A percentile compares a stretch with the other conserved stretches of the same genome.
These are phyloP conservation scores for Mirza zaza DNA, from an alignment of 2,113 vertebrate species.

Conservation along the genomic window DNA sequence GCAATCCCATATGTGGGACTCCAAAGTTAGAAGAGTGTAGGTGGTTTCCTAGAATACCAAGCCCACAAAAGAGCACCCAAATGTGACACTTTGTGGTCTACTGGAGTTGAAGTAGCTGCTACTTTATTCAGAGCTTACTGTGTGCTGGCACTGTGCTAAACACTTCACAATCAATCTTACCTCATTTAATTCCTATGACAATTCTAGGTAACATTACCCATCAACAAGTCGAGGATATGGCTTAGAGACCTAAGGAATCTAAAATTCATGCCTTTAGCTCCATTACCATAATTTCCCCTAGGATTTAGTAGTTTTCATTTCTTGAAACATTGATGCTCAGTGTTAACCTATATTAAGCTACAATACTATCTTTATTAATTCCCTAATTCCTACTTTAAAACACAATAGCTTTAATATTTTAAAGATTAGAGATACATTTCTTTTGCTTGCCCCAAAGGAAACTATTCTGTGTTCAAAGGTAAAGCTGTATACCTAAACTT, in stretches of 20 bases:
- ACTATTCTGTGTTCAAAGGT: slow-evolving; percentile 48
- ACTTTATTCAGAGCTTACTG: not conserved
- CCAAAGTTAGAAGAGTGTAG: not conserved
- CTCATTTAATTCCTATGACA: not conserved
- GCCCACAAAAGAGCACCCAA: not conserved
- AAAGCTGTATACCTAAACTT: slow-evolving; percentile 28
- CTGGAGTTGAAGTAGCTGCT: not conserved
- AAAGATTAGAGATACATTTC: not conserved
- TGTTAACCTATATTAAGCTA: not conserved
- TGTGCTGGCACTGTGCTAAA: not conserved
- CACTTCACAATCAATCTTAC: not conserved
- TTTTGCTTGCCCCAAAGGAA: slow-evolving; percentile 1
- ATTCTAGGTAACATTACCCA: not conserved
- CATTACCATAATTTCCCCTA: not conserved
- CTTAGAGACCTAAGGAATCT: slow-evolving; percentile 17
- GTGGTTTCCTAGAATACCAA: not conserved
- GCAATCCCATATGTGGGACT: no score
- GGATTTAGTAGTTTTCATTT: not conserved
- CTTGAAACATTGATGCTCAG: not conserved
- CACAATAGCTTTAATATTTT: not conserved
- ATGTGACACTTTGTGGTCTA: not conserved
- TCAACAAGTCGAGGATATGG: not conserved
- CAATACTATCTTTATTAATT: not conserved
- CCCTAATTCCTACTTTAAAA: slow-evolving; percentile 39
- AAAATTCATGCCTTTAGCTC: not conserved